Base-by-base conservation (phyloP, 2,113 vertebrate genomes). In the Onychostruthus taczanowskii region DNA sequence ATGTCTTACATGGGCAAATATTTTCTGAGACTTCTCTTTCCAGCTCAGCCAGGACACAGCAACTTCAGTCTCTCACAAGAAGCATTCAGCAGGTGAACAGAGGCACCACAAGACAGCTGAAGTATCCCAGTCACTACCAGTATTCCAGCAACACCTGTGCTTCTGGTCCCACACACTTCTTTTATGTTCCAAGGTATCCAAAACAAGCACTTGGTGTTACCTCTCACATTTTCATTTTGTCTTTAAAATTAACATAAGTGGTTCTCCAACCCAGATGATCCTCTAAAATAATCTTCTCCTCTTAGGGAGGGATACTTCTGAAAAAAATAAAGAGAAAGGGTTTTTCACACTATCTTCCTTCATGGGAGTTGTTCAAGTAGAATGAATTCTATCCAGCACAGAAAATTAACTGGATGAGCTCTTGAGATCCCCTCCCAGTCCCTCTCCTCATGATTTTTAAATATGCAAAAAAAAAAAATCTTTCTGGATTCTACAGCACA, bases 221-320 rank as follows among this genome's bases (percentile, higher is more conserved):
- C 27, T 81, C 52, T 59, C 63, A 81, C 39, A 49, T 77, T 47
- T 59, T 37, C 12, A 49, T 61, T 86, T 59, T 80, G 43, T 49
- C 52, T 35, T 59, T 79, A 68, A 76, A 81, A 82, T 73, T 26
- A 24, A 33, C 13, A n/a, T 41, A 7, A 46, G 20, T 39, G 30
- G 59, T 73, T 96, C 56, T 90, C 76, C 49, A 21, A 3, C 41
- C 56, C 77, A 37, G 37, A 37, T 37, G 69, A 47, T 95, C 56
- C 63, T 95, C 41, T 95, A 98, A 73, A 14, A 7, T 64, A 30
- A 72, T 96, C 96, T 96, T 95, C 93, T 98, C 87, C 66, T 98
- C 93, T 97, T 98, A 56, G 87, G 69, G n/a, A 76, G 55, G 52
- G 91, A 58, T 4, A 80, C 83, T 77, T 96, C 98, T 98, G 93